These are phyloP conservation scores for Engystomops pustulosus DNA, from an alignment of 2,113 vertebrate genomes.

Conservation along the genomic window DNA sequence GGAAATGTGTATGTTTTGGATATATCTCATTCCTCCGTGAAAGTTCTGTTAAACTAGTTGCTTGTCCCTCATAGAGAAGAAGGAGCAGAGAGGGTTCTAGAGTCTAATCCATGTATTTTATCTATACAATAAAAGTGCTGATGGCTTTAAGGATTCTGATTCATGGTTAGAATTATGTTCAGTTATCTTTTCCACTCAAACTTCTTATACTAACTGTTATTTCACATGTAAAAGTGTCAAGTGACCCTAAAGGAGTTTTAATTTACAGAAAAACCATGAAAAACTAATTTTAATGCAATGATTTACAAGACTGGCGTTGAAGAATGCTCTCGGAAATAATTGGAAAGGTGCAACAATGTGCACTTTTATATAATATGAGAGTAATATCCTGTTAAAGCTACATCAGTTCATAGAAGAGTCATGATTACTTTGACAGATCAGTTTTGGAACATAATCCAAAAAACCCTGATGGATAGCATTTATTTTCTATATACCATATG, in stretches of 20 bases:
- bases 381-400: background rate
- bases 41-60: slow-evolving; percentile 73
- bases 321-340: background rate
- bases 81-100: slow-evolving; percentile 67
- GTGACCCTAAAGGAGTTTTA: background rate
- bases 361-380: background rate
- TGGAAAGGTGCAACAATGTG: background rate
- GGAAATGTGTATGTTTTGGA: slow-evolving; percentile 73
- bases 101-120: slow-evolving; percentile 71
- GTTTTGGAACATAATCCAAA: background rate
- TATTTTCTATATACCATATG: too few species aligned
- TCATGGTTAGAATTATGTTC: slow-evolving; percentile 35
- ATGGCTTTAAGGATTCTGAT: slow-evolving; percentile 41
- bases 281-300: background rate
- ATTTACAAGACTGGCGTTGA: background rate
- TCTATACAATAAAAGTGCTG: slow-evolving; percentile 39
- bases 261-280: background rate
- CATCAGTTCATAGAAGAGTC: background rate
- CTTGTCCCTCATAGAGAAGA: slow-evolving; percentile 67
- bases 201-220: slow-evolving; percentile 31
- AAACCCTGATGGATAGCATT: background rate
- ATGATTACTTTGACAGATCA: background rate
- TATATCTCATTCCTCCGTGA: slow-evolving; percentile 69
- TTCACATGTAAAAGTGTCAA: slow-evolving; percentile 45
- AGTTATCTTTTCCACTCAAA: slow-evolving; percentile 41